Base-by-base conservation (phyloP, 2,113 vertebrate species). In the Sturnira hondurensis region DNA sequence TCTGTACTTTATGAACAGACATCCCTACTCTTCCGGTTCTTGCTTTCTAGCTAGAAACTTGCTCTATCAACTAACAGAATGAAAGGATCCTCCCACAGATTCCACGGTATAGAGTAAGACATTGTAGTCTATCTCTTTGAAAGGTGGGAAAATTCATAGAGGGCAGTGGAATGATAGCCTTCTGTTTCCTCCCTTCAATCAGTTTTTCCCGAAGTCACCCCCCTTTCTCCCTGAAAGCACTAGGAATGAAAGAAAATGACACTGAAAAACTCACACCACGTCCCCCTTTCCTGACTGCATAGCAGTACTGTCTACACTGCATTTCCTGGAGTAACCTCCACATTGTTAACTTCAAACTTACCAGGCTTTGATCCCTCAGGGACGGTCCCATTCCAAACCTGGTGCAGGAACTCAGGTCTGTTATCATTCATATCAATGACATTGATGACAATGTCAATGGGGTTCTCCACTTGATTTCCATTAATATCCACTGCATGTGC, bases 381-480 rank as follows among this genome's bases (percentile, higher is more conserved):
- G 68, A 99, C 99, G 7, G 99, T 99, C 83, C 99, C 99, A 74
- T 99, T 99, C 99, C 99, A 99, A 96, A 99, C 99, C 95, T 99
- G 99, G 97, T 99, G 99, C 91, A 99, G 98, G 98, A 99, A 99
- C 97, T 99, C 99, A 0, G 99, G 99, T 76, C 99, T 99, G 96
- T 99, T 99, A 98, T 99, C 99, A 93, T 99, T 99, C 99, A 99
- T 99, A 98, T 99, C 99, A 96, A 99, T 99, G 43, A 99, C 99
- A 95, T 99, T 99, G 98, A 99, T 99, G 98, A 99, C 99, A 70
- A 99, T 99, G 97, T 99, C 99, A 96, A 99, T 99, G 38, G 99
- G 99, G 97, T 99, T 99, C 98, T 99, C 99, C 98, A 99, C 99
- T 96, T 99, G 99, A 98, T 99, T 99, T 96, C 99, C 99, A 77